Evolutionary conservation across 2,888 invertebrate genomes (phyloP), one percentile per base, ranked within the genome.

Genomic region (Salpingus planirostris): DNA sequence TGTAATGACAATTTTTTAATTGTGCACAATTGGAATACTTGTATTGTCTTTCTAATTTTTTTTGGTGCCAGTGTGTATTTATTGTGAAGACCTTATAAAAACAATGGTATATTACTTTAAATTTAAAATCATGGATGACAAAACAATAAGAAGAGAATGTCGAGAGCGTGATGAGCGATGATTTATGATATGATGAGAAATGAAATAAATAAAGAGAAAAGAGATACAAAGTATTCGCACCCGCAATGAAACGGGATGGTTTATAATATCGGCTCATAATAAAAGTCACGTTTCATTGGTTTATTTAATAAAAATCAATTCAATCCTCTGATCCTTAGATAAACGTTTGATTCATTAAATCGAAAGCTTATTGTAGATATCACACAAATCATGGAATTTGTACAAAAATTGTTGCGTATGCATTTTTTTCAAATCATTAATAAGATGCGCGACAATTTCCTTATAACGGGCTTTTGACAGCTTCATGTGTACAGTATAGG

Each of bases 31-130:
- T n/a, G n/a, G 46, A 43, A 47, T 51, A 53, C 52, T 52, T 54
- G 53, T 54, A 56, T 54, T 27, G 43, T 50, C 56, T 54, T 56
- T 57, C 51, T 57, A 55, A 54, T 32, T 56, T 54, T 35, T 36
- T 49, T n/a, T 3, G 11, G 48, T 47, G 47, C 52, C 47, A 50
- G 46, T 44, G 49, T 54, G 54, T 52, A 36, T 47, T 42, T 46
- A 41, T 40, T 42, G 41, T 44, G 42, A 36, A 39, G 36, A 40
- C 27, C 33, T 21, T 39, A 21, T 23, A 29, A 22, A 27, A 14
- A 39, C 33, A 15, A 24, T 42, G 38, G 43, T n/a, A n/a, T 52
- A 18, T 33, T 54, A 50, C 46, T 43, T 57, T 58, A 57, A 56
- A 58, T 58, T 58, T 58, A 55, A 59, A 56, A 50, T 50, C 28